phyloP scores from a whole-genome alignment of 2,797 vertebrate genomes.

The Nyctibius grandis region DNA sequence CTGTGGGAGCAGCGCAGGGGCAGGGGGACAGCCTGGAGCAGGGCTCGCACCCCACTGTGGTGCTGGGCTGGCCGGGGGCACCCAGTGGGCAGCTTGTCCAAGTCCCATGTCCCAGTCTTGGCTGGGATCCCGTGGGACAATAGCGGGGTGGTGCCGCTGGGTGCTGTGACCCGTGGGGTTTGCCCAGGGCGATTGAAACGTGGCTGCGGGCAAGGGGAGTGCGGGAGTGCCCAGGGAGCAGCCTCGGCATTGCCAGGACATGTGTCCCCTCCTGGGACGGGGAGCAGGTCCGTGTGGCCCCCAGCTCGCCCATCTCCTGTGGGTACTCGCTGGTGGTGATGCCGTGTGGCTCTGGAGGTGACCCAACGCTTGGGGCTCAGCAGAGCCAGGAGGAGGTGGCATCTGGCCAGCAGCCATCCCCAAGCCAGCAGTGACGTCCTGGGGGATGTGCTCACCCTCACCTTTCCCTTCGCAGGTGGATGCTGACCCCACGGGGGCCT shows the following conservation, averaged over 20 bases:
- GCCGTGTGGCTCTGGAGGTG: not conserved
- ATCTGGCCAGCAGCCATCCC: not conserved
- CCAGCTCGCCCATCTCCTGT: accelerated
- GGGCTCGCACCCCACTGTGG: not conserved
- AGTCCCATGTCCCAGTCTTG: not conserved
- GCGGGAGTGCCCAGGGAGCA: not conserved
- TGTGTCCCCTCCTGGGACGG: not conserved
- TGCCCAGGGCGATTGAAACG: accelerated
- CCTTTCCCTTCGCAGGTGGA: not conserved
- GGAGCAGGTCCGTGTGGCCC: accelerated
- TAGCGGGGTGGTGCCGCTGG: not conserved
- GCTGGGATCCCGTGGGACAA: not conserved
- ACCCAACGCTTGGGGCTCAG: accelerated
- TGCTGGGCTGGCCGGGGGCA: not conserved
- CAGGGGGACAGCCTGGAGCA: not conserved
- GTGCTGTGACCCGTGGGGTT: not conserved
- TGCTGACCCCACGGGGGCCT: not conserved
- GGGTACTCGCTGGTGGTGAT: accelerated
- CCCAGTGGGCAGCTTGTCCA: accelerated
- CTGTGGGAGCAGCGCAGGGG: not conserved
- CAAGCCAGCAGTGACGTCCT: not conserved
- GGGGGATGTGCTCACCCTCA: not conserved
- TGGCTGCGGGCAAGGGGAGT: not conserved
- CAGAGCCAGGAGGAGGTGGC: not conserved
- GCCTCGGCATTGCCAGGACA: accelerated